Evolutionary conservation across 2,888 invertebrate species (phyloP).

Genomic region (Andrena flavipes): DNA sequence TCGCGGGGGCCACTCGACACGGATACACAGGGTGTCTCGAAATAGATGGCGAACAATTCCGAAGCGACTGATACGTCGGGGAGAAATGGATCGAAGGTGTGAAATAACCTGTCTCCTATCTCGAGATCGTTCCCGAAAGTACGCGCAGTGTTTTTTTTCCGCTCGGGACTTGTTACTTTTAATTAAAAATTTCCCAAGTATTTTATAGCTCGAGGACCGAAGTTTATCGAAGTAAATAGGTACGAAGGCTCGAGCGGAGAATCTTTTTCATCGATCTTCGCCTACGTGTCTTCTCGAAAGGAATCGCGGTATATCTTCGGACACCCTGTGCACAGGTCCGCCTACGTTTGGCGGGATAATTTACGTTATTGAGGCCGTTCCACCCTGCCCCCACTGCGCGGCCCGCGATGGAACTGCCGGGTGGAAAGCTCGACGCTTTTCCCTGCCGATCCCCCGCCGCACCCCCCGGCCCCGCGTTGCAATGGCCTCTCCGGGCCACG

Average conservation of each 20-base stretch:
- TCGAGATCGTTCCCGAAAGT: no score
- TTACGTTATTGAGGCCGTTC: conserved; percentile 76
- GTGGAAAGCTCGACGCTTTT: conserved; percentile 34
- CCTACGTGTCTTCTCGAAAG: no score
- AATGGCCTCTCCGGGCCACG: not conserved
- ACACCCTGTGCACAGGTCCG: conserved; percentile 33
- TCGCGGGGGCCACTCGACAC: conserved; percentile 79
- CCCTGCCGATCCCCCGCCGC: not conserved
- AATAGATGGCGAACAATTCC: not conserved
- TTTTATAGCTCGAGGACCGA: no score
- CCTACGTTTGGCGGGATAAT: conserved; percentile 75
- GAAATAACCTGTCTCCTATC: no score
- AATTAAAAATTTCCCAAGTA: no score
- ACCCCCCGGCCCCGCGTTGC: not conserved
- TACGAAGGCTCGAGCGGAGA: no score
- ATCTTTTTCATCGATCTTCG: no score
- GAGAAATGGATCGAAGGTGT: not conserved
- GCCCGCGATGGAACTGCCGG: conserved; percentile 12
- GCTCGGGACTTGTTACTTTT: no score
- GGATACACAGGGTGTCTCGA: conserved; percentile 67
- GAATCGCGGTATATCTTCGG: not conserved
- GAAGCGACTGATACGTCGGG: not conserved
- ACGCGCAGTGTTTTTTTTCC: no score
- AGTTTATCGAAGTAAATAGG: no score
- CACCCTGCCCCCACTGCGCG: conserved; percentile 49